These are phyloP conservation scores for Phylloscopus trochilus DNA, from an alignment of 2,113 vertebrate species.

Conservation along the genomic window DNA sequence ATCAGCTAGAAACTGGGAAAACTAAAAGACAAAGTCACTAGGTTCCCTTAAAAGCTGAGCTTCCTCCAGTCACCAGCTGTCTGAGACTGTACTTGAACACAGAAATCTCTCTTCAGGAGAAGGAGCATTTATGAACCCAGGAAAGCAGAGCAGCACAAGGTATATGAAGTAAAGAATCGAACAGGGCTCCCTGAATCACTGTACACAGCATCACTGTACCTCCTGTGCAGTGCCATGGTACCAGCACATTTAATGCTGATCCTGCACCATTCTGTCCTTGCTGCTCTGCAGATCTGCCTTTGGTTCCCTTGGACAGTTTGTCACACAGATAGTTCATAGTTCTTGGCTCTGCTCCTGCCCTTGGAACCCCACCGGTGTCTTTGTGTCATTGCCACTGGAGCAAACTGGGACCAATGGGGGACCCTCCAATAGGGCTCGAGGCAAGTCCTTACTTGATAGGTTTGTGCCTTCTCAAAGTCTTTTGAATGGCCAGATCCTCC, in stretches of 20 bases:
- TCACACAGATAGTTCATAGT: not conserved
- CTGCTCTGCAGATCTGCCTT: not conserved
- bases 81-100: not conserved
- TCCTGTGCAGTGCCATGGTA: not conserved
- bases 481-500: not conserved
- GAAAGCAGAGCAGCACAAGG: not conserved
- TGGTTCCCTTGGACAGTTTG: not conserved
- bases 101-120: not conserved
- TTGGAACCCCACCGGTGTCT: not conserved
- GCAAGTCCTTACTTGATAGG: not conserved
- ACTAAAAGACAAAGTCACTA: not conserved
- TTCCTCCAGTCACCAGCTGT: not conserved
- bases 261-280: not conserved
- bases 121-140: not conserved
- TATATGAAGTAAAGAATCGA: not conserved
- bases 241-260: not conserved
- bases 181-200: not conserved
- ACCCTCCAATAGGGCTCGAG: not conserved
- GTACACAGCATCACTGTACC: not conserved
- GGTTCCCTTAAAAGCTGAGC: not conserved
- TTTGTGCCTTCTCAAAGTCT: not conserved
- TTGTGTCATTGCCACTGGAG: not conserved
- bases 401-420: rapidly evolving
- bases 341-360: not conserved
- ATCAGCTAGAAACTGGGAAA: not conserved